Base-by-base conservation (phyloP, 2,797 vertebrate species). In the Ataeniobius toweri region DNA sequence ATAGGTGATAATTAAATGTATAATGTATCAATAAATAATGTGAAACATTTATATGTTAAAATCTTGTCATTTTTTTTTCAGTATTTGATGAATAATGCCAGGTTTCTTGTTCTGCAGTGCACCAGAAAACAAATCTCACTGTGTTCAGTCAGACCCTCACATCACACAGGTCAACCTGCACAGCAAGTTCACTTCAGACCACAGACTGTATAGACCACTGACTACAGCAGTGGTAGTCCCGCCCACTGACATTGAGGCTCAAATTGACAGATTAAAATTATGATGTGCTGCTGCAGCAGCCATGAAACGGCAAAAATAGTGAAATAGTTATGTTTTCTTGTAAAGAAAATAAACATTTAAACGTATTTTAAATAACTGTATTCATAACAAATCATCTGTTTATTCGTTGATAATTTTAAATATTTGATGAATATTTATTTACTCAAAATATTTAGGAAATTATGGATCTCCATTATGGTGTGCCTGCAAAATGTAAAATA, bases 401-500 rank as follows among this genome's bases (percentile, higher is more conserved):
- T 51, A 8, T 6, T 6, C n/a, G 1, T 0, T 44, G 12, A 20
- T 10, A 2, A 44, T 22, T 44, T 14, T 68, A 44, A 44, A 44
- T 6, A n/a, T 24, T 68, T 14, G 24, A 46, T 68, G 10, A 68
- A 1, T 58, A 20, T 58, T 67, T 44, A 44, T 6, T 44, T 14
- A 44, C n/a, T 68, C n/a, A 13, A 68, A 44, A 68, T n/a, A n/a
- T n/a, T 41, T 24, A 4, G 22, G 12, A 12, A 14, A 44, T 68
- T 46, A n/a, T 24, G 39, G 10, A 46, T 68, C 22, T 44, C 39
- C 4, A n/a, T 68, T n/a, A n/a, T 13, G 3, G 39, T 39, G 20
- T 41, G 22, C 71, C 71, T n/a, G 36, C 20, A 16, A 78, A 74
- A 18, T 71, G 61, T 79, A 71, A 72, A 7, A 56, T 36, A 65